Evolutionary conservation across 2,113 vertebrate species (phyloP).

Genomic region (Petrocephalus zakoni): DNA sequence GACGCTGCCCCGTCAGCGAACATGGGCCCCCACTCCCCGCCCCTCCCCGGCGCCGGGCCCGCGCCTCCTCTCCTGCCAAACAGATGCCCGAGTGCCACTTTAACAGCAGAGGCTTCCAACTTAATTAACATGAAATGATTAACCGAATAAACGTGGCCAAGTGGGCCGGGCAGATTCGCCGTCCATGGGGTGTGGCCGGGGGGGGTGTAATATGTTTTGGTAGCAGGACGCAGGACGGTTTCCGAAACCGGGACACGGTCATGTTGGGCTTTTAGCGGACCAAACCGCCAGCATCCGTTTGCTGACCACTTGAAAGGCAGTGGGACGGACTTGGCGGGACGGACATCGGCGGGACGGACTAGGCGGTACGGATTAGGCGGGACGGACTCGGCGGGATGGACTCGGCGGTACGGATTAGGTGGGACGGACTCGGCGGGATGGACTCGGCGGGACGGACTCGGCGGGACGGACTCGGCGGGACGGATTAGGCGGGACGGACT

Average conservation of each 20-base stretch:
- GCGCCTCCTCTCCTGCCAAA: constrained; percentile 33
- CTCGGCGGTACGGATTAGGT: no score
- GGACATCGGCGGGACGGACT: not conserved
- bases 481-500: no score
- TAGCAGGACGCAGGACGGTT: not conserved
- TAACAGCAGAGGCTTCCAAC: constrained; percentile 49
- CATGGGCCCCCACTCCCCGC: not conserved
- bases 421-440: not conserved
- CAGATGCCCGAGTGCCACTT: constrained; percentile 54
- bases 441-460: not conserved
- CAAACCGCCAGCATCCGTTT: no score
- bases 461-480: not conserved
- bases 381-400: not conserved
- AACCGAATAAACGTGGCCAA: constrained; percentile 48
- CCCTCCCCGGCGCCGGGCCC: not conserved
- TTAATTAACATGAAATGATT: constrained; percentile 61
- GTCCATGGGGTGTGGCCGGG: not conserved
- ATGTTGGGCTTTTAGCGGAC: not conserved
- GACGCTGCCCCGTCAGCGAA: constrained; percentile 22
- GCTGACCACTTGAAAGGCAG: not conserved
- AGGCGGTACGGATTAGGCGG: not conserved
- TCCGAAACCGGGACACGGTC: not conserved
- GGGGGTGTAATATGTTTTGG: not conserved
- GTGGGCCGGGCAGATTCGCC: not conserved
- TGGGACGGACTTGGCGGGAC: not conserved